A percentile compares a stretch with the other conserved stretches of the same genome.
phyloP scores from a whole-genome alignment of 2,113 vertebrate species.

The Odocoileus hemionus region DNA sequence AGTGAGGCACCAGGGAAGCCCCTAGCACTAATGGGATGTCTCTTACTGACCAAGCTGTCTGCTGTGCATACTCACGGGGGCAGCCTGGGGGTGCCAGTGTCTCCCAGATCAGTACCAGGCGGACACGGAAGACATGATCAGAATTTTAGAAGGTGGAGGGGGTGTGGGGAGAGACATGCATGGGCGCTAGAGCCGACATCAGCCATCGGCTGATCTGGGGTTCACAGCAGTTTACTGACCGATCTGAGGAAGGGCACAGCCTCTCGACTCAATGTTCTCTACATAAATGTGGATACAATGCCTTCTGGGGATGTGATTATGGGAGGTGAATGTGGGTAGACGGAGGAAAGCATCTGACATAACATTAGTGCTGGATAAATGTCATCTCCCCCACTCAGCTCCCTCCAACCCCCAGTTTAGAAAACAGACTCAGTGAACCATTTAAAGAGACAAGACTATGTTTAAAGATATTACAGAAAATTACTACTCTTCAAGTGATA shows the following conservation, averaged over 20 bases:
- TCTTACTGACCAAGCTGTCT: not conserved
- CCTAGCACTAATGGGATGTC: not conserved
- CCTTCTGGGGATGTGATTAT: not conserved
- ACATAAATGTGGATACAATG: accelerated
- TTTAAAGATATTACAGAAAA: not conserved
- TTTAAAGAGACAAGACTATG: not conserved
- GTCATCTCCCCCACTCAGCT: too few relatives aligned
- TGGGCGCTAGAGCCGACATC: not conserved
- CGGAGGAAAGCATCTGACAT: not conserved
- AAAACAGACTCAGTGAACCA: not conserved
- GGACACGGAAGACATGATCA: not conserved
- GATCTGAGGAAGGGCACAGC: too few relatives aligned
- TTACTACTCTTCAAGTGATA: not conserved
- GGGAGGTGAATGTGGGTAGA: not conserved
- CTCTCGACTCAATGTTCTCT: not conserved
- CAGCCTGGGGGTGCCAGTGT: not conserved
- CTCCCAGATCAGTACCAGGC: not conserved
- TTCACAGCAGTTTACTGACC: too few relatives aligned
- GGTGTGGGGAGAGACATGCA: not conserved
- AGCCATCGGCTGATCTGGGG: not conserved
- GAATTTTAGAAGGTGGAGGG: not conserved
- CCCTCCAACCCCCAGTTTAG: not conserved
- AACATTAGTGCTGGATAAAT: not conserved
- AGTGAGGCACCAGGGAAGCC: not conserved
- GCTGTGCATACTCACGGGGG: too few relatives aligned